These are phyloP conservation scores for Tridacna crocea DNA, from an alignment of 2,888 invertebrate genomes.

Conservation along the genomic window DNA sequence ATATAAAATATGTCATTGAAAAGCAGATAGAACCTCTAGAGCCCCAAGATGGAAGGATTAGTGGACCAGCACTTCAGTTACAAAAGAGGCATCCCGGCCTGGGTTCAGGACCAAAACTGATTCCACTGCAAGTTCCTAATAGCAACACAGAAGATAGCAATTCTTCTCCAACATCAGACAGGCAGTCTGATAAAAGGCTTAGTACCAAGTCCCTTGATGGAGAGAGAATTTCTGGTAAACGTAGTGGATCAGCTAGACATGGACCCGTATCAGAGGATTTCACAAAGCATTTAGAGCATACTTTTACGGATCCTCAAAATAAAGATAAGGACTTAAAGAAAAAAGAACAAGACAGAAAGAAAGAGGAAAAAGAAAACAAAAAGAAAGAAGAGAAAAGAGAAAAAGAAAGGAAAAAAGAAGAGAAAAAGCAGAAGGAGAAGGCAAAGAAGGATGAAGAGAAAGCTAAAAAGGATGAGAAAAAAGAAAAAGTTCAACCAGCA, in stretches of 20 bases:
- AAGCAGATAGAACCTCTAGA: not conserved
- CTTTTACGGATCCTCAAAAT: slow-evolving; percentile 19
- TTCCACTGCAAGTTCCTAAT: not conserved
- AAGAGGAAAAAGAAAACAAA: slow-evolving; percentile 35
- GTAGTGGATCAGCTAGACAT: slow-evolving; percentile 18
- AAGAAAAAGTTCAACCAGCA: slow-evolving; percentile 19
- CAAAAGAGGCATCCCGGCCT: slow-evolving; percentile 16
- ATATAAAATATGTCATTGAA: not conserved
- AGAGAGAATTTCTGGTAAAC: not conserved
- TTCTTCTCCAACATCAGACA: not conserved
- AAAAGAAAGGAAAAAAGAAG: slow-evolving; percentile 32
- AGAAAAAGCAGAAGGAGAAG: slow-evolving; percentile 25
- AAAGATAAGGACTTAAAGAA: slow-evolving; percentile 40
- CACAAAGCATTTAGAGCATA: slow-evolving; percentile 43
- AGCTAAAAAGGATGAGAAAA: slow-evolving; percentile 31
- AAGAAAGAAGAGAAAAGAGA: slow-evolving; percentile 37
- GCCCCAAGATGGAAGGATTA: slow-evolving; percentile 8
- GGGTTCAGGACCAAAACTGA: slow-evolving; percentile 7
- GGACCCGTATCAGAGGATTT: slow-evolving; percentile 21
- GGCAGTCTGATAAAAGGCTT: not conserved
- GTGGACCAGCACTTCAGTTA: slow-evolving; percentile 14
- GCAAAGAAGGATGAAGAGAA: slow-evolving; percentile 39
- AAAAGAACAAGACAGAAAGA: slow-evolving; percentile 39
- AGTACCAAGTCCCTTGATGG: slow-evolving; percentile 6
- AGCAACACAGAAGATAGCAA: not conserved